phyloP scores from a whole-genome alignment of 2,113 vertebrate genomes.

The Marmota monax region DNA sequence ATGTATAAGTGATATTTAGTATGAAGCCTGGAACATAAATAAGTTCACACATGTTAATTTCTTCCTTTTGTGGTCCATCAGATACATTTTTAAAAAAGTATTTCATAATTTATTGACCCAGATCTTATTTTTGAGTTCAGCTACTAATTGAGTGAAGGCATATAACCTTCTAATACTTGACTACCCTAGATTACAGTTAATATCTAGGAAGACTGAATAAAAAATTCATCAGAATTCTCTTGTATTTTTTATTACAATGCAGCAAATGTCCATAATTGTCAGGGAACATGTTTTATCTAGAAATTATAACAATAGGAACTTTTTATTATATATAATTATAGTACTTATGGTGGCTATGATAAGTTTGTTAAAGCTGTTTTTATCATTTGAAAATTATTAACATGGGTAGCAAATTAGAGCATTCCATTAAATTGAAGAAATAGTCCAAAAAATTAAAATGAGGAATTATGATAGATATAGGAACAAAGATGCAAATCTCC shows the following conservation, averaged over 20 bases:
- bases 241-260: not conserved
- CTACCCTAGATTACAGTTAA: not conserved
- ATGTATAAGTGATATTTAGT: not conserved
- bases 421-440: constrained; percentile 45
- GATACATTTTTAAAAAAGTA: not conserved
- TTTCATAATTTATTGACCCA: not conserved
- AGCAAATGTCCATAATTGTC: not conserved
- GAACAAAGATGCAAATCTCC: not conserved
- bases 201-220: constrained; percentile 8
- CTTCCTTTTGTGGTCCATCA: not conserved
- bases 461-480: not conserved
- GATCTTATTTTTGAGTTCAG: not conserved
- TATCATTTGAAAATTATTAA: constrained; percentile 29
- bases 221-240: not conserved
- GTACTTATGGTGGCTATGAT: not conserved
- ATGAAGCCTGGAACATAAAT: not conserved
- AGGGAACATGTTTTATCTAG: not conserved
- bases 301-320: not conserved
- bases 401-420: not conserved
- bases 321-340: constrained; percentile 4
- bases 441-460: not conserved
- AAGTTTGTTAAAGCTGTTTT: not conserved
- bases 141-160: not conserved
- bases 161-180: not conserved
- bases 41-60: not conserved